Evolutionary conservation across 2,888 invertebrate species (phyloP).

Genomic region (Clostera curtula): DNA sequence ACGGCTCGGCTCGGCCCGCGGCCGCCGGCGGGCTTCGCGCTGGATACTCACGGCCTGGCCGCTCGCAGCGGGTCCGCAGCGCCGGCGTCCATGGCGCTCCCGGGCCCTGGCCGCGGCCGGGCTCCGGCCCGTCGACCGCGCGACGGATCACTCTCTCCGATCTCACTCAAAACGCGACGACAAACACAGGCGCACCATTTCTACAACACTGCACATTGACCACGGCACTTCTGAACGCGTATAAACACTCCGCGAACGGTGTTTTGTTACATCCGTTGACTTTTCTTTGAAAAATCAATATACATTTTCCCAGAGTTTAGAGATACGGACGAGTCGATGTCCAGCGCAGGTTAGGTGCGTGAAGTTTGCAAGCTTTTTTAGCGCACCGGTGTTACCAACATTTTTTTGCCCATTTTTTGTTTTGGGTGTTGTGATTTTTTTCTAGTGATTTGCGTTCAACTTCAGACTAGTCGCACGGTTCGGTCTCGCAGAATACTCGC

Average conservation of each 20-base stretch:
- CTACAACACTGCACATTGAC: conserved; percentile 69
- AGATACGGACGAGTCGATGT: conserved; percentile 75
- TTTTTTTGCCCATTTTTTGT: conserved; percentile 75
- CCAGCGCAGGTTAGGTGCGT: conserved; percentile 76
- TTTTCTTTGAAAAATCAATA: conserved; percentile 77
- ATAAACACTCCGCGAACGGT: conserved; percentile 73
- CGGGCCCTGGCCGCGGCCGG: conserved; percentile 70
- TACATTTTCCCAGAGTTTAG: conserved; percentile 74
- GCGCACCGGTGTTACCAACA: conserved; percentile 76
- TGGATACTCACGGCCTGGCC: conserved; percentile 73
- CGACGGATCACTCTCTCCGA: conserved; percentile 70
- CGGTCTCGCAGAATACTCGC: conserved; percentile 58
- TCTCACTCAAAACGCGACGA: conserved; percentile 69
- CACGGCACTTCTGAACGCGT: conserved; percentile 64
- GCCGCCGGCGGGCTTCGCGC: conserved; percentile 25
- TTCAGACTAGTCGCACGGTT: conserved; percentile 48
- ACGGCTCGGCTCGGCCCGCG: conserved; percentile 31
- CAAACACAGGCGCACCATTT: conserved; percentile 70
- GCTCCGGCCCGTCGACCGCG: conserved; percentile 68
- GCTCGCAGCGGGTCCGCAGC: conserved; percentile 67
- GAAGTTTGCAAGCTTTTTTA: conserved; percentile 77
- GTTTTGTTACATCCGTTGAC: conserved; percentile 75
- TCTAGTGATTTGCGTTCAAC: conserved; percentile 59
- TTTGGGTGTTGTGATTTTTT: conserved; percentile 73
- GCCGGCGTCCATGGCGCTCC: conserved; percentile 71